Conservation (phyloP, 2,888 invertebrate species). For the Eupeodes latifasciatus region DNA sequence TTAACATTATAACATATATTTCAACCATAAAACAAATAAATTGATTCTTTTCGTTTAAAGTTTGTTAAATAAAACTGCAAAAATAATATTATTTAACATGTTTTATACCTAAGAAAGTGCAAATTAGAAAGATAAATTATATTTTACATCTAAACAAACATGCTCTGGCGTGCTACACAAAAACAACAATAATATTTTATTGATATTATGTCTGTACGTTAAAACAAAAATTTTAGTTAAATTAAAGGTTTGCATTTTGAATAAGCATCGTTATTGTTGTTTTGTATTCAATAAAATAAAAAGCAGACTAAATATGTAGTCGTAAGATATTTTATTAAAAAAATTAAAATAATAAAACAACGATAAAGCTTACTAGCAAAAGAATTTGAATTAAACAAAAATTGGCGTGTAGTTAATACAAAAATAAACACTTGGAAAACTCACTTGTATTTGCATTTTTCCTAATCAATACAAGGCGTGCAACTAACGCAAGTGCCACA, state of each 20-base stretch:
- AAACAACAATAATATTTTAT: slow-evolving; percentile 24
- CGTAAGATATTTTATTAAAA: not conserved
- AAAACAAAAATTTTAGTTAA: slow-evolving; percentile 7
- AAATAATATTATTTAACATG: slow-evolving; percentile 28
- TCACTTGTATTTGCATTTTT: slow-evolving; percentile 86
- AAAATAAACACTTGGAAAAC: slow-evolving; percentile 78
- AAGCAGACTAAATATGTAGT: slow-evolving; percentile 54
- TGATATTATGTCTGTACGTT: slow-evolving; percentile 21
- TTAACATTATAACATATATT: slow-evolving; percentile 51
- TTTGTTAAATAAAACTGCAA: slow-evolving; percentile 27
- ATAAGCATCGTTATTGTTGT: slow-evolving; percentile 9
- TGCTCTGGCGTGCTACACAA: slow-evolving; percentile 67
- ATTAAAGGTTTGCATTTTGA: not conserved
- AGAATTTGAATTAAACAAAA: slow-evolving; percentile 34
- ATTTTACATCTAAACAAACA: slow-evolving; percentile 46
- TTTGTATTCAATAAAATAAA: slow-evolving; percentile 25
- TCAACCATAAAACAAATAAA: slow-evolving; percentile 20
- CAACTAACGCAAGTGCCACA: slow-evolving; percentile 92
- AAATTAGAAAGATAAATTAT: slow-evolving; percentile 55
- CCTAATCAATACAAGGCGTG: slow-evolving; percentile 93
- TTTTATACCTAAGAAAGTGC: slow-evolving; percentile 71
- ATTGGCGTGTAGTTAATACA: slow-evolving; percentile 40
- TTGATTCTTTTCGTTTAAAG: slow-evolving; percentile 23
- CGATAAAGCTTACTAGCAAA: slow-evolving; percentile 50
- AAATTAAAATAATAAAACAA: slow-evolving; percentile 45